phyloP scores from a whole-genome alignment of 1,140 invertebrate genomes.

The Ctenoplectra terminalis region DNA sequence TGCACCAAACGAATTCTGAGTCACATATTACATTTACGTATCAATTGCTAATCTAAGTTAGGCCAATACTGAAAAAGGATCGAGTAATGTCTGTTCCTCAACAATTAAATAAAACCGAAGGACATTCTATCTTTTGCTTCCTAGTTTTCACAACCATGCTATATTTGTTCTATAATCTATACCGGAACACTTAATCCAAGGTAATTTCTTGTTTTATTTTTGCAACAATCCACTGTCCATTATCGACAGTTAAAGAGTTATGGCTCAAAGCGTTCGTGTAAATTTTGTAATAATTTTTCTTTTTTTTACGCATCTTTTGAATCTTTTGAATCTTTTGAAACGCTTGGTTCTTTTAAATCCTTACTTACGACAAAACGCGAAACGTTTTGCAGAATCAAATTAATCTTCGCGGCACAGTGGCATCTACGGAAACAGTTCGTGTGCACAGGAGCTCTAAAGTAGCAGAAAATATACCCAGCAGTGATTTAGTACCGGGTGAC shows the following conservation, averaged over 20 bases:
- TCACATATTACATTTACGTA: background rate
- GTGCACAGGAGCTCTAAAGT: constrained; percentile 82
- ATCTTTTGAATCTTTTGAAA: no score
- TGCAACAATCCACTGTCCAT: background rate
- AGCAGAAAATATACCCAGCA: constrained; percentile 83
- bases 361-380: background rate
- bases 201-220: background rate
- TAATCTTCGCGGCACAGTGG: constrained; percentile 88
- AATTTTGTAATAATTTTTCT: background rate
- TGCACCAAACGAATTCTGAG: background rate
- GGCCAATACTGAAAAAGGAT: background rate
- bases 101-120: constrained; percentile 10
- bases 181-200: background rate
- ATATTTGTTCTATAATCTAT: background rate
- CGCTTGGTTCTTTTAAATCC: background rate
- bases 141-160: background rate
- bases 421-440: constrained; percentile 85
- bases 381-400: constrained; percentile 86
- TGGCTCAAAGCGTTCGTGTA: background rate
- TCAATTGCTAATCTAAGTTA: background rate
- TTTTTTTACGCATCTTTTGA: no score
- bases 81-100: background rate
- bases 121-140: background rate
- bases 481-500: constrained; percentile 95
- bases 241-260: background rate